phyloP scores from a whole-genome alignment of 2,888 invertebrate species.

The Xestia ashworthii region DNA sequence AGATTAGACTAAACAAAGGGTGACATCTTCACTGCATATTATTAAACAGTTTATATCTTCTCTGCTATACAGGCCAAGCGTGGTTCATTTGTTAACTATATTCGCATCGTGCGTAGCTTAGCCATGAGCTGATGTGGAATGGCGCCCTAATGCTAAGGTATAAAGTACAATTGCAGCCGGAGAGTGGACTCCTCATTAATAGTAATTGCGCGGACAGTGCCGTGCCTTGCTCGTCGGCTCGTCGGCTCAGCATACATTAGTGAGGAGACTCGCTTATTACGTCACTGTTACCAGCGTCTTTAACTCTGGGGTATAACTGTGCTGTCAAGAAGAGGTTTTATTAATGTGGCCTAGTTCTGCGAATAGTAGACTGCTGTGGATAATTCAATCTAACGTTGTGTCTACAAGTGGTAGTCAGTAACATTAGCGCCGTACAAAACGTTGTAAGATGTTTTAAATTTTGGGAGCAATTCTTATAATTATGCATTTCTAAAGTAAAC shows the following conservation, averaged over 20 bases:
- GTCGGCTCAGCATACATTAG: slow-evolving; percentile 43
- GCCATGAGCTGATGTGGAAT: not conserved
- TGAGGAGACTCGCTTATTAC: slow-evolving; percentile 24
- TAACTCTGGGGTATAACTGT: slow-evolving; percentile 8
- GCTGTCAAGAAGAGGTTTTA: not conserved
- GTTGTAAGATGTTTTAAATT: not conserved
- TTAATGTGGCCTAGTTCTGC: not conserved
- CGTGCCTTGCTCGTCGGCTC: not conserved
- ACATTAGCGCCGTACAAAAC: not conserved
- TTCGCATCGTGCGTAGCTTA: not conserved
- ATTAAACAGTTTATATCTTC: not conserved
- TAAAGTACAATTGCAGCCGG: slow-evolving; percentile 34
- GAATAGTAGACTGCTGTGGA: not conserved
- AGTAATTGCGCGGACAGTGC: slow-evolving; percentile 30
- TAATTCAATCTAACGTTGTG: not conserved
- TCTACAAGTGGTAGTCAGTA: not conserved
- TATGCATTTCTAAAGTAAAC: not conserved
- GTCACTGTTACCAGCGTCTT: slow-evolving; percentile 23
- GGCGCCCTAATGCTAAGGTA: not conserved
- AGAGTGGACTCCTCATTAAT: slow-evolving; percentile 32
- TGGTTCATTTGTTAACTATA: not conserved
- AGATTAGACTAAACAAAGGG: not conserved
- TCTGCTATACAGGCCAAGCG: not conserved
- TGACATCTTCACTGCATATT: not conserved
- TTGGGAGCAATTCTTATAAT: not conserved